Evolutionary conservation across 2,113 vertebrate species (phyloP).

Genomic region (Manacus vitellinus): DNA sequence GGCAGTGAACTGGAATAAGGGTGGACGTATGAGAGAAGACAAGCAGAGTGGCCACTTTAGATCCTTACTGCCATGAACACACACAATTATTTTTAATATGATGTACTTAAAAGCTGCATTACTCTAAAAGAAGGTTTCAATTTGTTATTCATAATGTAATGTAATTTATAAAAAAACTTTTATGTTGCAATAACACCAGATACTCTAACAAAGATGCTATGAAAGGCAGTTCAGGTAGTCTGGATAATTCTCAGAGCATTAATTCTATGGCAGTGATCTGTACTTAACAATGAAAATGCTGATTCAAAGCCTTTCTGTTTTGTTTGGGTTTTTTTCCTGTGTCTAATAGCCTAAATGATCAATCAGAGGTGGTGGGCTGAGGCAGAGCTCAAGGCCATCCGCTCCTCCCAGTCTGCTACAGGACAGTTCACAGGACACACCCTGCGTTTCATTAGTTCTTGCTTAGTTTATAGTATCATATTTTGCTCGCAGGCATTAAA

Average conservation of each 20-base stretch:
- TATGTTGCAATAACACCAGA: not conserved
- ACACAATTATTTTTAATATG: not conserved
- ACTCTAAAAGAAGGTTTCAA: not conserved
- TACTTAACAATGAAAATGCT: not conserved
- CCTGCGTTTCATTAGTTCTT: not conserved
- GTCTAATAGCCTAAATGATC: not conserved
- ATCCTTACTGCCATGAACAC: not conserved
- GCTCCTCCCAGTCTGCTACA: not conserved
- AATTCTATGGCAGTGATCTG: not conserved
- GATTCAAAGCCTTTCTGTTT: not conserved
- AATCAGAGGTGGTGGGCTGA: not conserved
- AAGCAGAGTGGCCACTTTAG: not conserved
- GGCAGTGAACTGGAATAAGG: not conserved
- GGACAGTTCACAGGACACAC: not conserved
- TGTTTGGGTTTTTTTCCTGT: fast-evolving
- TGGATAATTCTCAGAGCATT: not conserved
- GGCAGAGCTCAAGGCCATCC: not conserved
- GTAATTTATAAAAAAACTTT: not conserved
- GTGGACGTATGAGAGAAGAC: not conserved
- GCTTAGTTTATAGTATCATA: not conserved
- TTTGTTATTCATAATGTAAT: not conserved
- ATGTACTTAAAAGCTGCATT: not conserved
- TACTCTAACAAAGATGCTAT: not conserved
- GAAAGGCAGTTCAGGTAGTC: not conserved
- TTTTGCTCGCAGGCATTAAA: not conserved